Base-by-base conservation (phyloP, 2,797 vertebrate genomes). In the Acipenser oxyrinchus region DNA sequence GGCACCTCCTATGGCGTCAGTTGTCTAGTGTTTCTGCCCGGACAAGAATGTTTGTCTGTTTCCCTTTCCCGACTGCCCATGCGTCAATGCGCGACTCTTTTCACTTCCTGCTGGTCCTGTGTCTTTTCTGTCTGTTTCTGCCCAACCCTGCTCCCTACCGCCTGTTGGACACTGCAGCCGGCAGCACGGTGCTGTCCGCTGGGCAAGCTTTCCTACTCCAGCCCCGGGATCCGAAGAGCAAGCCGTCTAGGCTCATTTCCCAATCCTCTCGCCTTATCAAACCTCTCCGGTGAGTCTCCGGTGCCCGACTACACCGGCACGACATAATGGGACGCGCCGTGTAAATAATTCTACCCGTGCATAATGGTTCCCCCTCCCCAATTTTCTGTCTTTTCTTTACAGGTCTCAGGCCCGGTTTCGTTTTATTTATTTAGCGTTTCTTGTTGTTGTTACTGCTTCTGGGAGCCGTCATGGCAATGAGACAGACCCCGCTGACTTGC, bases 401-500 rank as follows among this genome's bases (percentile, higher is more conserved):
- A 51, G 58, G 64, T 49, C 49, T 48, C 10, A 57, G 7, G 62
- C 23, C 57, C 58, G 53, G 18, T 60, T 67, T 61, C 69, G 67
- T 66, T 66, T 73, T 64, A 65, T 65, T 60, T 52, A 62, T 57
- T 48, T 50, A 70, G 66, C 48, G 60, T 60, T 65, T 62, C 63
- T 71, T 23, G 67, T 62, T 18, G 13, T 18, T 52, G 60, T 60
- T 66, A 11, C 71, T 63, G 66, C 37, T 52, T 62, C 37, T 15
- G 6, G 68, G 18, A 53, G 6, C 76, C 82, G 76, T 79, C 82
- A 97, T 99, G 96, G 94, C 95, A 8, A 96, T 97, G 95, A 92
- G 94, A 71, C 96, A 97, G 83, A 98, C 95, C 11, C 96, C 96
- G 48, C 92, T 99, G 73, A 95, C 96, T 67, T 98, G 95, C 85